Percentiles rank a stretch among this genome's conserved stretches.
These are phyloP conservation scores for Carassius gibelio DNA, from an alignment of 2,113 vertebrate genomes.

Conservation along the genomic window DNA sequence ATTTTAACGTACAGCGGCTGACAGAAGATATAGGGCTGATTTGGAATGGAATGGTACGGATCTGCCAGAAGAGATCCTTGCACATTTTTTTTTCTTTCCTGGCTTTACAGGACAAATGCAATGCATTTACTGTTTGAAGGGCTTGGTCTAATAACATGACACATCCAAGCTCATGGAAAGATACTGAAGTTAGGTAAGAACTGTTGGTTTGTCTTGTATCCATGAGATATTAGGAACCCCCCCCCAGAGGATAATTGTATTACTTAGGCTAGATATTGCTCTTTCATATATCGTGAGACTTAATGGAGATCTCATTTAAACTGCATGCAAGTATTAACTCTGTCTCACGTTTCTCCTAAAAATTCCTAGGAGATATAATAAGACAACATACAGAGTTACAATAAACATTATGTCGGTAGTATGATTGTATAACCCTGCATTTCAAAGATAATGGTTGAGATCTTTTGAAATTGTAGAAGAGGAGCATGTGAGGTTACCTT, in stretches of 20 bases:
- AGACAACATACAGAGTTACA: neutral
- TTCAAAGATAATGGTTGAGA: neutral
- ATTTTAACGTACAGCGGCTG: neutral
- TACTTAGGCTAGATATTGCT: no score
- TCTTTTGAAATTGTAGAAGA: no score
- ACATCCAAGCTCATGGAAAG: constrained; percentile 66
- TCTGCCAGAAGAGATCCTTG: constrained; percentile 70
- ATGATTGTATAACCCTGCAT: neutral
- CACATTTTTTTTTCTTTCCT: constrained; percentile 69
- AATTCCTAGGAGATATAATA: neutral
- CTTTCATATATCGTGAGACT: neutral
- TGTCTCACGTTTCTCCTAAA: neutral
- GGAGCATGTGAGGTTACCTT: neutral
- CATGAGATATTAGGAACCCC: neutral
- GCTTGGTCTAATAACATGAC: constrained; percentile 66
- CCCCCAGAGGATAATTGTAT: neutral
- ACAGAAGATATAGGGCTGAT: neutral
- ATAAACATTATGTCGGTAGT: neutral
- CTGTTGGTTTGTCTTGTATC: neutral
- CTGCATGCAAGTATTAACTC: neutral
- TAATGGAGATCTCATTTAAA: neutral
- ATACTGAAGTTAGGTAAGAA: constrained; percentile 72
- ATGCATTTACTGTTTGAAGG: constrained; percentile 67
- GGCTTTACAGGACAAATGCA: constrained; percentile 66
- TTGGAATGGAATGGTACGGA: constrained; percentile 46